Evolutionary conservation across 2,797 vertebrate genomes (phyloP).

Genomic region (Catostomus latipinnis): DNA sequence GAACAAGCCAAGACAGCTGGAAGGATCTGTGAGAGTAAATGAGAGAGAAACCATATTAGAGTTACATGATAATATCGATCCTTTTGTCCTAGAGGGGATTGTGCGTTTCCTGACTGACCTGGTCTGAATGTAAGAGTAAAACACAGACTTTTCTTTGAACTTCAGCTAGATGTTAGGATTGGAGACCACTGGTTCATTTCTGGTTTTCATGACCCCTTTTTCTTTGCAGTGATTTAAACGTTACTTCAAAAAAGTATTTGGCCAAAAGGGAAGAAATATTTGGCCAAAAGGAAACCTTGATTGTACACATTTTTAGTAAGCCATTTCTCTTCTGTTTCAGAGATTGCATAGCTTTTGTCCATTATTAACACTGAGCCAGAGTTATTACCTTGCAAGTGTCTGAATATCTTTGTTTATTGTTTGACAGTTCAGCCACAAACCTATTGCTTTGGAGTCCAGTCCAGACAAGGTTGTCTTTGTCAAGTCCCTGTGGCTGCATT

Average conservation of each 20-base stretch:
- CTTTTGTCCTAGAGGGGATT: conserved; percentile 62
- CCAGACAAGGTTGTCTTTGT: conserved; percentile 41
- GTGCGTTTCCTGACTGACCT: conserved; percentile 53
- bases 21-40: conserved; percentile 62
- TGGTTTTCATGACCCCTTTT: neutral
- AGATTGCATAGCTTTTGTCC: neutral
- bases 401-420: neutral
- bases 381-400: neutral
- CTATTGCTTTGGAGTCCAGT: conserved; percentile 4
- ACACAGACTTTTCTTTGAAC: conserved; percentile 12
- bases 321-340: neutral
- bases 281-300: neutral
- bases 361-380: neutral
- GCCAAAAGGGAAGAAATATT: neutral
- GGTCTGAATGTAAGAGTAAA: neutral
- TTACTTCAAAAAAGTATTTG: neutral
- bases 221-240: neutral
- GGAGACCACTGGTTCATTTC: neutral
- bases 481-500: conserved; percentile 28
- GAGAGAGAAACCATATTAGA: conserved; percentile 51
- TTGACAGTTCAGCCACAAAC: conserved; percentile 7
- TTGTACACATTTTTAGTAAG: neutral
- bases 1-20: conserved; percentile 78
- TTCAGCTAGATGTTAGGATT: conserved; percentile 2
- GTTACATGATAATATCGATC: conserved; percentile 70